Conservation (phyloP, 1,140 invertebrate species). For the Solen grandis region DNA sequence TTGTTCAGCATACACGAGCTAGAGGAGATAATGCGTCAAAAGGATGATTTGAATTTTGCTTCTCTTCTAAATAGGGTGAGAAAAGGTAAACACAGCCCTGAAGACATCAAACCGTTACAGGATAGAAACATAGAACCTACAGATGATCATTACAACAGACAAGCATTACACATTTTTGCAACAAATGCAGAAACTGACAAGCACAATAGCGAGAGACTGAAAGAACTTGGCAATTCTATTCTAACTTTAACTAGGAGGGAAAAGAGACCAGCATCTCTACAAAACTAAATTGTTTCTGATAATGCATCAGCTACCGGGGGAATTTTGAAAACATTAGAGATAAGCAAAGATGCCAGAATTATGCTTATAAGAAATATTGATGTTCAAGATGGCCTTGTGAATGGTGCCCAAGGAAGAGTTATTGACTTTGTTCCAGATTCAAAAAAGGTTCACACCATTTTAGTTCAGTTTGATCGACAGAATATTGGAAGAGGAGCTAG, state of each 20-base stretch:
- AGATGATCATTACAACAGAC: slow-evolving; percentile 22
- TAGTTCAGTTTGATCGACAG: slow-evolving; percentile 40
- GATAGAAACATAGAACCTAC: slow-evolving; percentile 10
- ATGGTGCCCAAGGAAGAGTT: slow-evolving; percentile 29
- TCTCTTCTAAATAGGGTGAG: slow-evolving; percentile 11
- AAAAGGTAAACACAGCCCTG: slow-evolving; percentile 5
- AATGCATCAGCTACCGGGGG: slow-evolving; percentile 37
- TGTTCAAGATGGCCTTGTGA: slow-evolving; percentile 41
- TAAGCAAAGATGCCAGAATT: slow-evolving; percentile 30
- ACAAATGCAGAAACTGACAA: slow-evolving; percentile 28
- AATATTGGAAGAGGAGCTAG: slow-evolving; percentile 27
- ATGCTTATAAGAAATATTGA: slow-evolving; percentile 45
- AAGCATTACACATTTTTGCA: slow-evolving; percentile 34
- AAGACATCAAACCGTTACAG: slow-evolving; percentile 27
- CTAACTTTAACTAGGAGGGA: slow-evolving; percentile 22
- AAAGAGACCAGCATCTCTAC: slow-evolving; percentile 12
- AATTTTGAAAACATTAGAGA: slow-evolving; percentile 25
- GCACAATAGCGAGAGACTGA: slow-evolving; percentile 33
- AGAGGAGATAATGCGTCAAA: slow-evolving; percentile 37
- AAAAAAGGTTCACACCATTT: slow-evolving; percentile 17
- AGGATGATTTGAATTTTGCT: slow-evolving; percentile 25
- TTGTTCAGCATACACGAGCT: slow-evolving; percentile 18
- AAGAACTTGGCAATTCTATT: slow-evolving; percentile 19
- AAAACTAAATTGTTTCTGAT: slow-evolving; percentile 31
- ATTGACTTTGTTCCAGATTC: slow-evolving; percentile 16